A percentile compares a stretch with the other conserved stretches of the same genome.
Conservation (phyloP, 2,888 invertebrate species). For the Apomyelois bistriatella region DNA sequence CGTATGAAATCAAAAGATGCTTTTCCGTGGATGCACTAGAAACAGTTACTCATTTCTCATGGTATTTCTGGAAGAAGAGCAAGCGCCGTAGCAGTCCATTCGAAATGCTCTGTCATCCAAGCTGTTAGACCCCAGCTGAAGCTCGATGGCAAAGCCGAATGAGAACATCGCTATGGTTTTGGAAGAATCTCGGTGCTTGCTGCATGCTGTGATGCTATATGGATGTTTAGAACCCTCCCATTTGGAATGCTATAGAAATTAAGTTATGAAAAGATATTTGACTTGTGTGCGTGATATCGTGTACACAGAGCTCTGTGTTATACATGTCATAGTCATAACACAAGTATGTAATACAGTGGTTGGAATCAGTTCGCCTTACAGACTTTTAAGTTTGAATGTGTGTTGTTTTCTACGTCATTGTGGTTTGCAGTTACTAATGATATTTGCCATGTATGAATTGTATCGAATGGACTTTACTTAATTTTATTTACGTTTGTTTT, state of each 20-base stretch:
- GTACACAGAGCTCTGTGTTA: not conserved
- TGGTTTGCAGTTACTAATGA: not conserved
- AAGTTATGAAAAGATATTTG: not conserved
- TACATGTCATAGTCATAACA: too few species aligned
- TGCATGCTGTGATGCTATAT: constrained; percentile 63
- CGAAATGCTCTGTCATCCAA: constrained; percentile 48
- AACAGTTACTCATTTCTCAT: constrained; percentile 42
- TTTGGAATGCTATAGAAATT: not conserved
- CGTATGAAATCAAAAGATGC: not conserved
- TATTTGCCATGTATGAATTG: not conserved
- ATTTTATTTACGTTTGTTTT: not conserved
- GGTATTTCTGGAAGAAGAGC: constrained; percentile 38
- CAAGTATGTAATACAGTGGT: constrained; percentile 1
- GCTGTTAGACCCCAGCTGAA: constrained; percentile 56
- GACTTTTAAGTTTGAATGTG: not conserved
- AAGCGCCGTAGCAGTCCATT: constrained; percentile 48
- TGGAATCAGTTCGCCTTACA: not conserved
- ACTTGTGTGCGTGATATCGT: not conserved
- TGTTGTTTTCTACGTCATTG: not conserved
- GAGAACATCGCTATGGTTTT: constrained; percentile 37
- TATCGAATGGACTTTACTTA: constrained; percentile 5
- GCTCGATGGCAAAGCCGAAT: constrained; percentile 53
- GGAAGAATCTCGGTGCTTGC: constrained; percentile 42
- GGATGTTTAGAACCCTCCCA: constrained; percentile 23
- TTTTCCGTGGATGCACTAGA: not conserved